Evolutionary conservation across 2,113 vertebrate genomes (phyloP).

Genomic region (Bubo bubo): DNA sequence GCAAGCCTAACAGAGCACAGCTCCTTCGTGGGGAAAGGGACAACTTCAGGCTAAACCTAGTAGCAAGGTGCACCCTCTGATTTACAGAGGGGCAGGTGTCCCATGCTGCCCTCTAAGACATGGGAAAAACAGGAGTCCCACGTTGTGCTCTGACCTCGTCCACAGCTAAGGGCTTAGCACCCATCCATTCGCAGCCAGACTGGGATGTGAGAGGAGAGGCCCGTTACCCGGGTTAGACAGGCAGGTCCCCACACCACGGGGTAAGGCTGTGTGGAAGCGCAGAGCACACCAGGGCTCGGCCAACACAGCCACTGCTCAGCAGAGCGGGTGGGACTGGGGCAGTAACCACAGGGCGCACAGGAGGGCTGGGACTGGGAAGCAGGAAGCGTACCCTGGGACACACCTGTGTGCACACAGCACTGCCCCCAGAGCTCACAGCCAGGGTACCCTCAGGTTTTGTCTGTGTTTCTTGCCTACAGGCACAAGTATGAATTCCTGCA

Average conservation of each 20-base stretch:
- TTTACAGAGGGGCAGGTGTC: not conserved
- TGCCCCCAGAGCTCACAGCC: not conserved
- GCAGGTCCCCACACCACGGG: not conserved
- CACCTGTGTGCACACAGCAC: not conserved
- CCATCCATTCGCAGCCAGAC: not conserved
- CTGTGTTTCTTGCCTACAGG: slow-evolving; percentile 66
- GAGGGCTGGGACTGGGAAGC: not conserved
- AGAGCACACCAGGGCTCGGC: fast-evolving
- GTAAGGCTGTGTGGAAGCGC: fast-evolving
- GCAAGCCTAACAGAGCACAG: not conserved
- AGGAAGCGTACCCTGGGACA: not conserved
- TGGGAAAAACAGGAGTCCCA: fast-evolving
- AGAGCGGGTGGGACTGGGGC: not conserved
- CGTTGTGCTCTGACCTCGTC: not conserved
- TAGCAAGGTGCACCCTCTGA: not conserved
- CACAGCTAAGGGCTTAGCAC: not conserved
- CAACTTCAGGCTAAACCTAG: not conserved
- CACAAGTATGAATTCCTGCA: slow-evolving; percentile 92
- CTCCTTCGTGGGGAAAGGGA: not conserved
- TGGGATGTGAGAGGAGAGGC: not conserved
- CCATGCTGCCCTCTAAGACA: not conserved
- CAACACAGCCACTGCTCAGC: not conserved
- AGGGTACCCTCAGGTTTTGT: not conserved
- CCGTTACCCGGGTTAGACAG: fast-evolving
- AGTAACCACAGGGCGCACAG: not conserved